Conservation (phyloP, 2,113 vertebrate species). For the Eonycteris spelaea region DNA sequence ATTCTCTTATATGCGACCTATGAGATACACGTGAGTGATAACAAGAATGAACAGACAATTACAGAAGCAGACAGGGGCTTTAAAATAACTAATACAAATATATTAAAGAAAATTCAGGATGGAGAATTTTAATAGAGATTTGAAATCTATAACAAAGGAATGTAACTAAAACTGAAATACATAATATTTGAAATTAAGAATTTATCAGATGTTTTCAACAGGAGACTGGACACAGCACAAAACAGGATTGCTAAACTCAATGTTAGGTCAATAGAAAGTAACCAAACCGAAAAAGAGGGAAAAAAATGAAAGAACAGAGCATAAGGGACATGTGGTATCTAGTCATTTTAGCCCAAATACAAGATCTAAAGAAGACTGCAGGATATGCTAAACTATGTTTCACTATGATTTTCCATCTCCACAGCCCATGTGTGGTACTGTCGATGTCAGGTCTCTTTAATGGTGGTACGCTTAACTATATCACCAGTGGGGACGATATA, state of each 20-base stretch:
- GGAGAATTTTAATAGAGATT: neutral
- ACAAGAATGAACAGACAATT: neutral
- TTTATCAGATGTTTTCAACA: neutral
- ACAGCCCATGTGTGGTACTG: neutral
- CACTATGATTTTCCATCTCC: neutral
- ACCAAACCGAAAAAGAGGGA: neutral
- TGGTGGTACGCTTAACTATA: neutral
- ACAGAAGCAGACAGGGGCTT: neutral
- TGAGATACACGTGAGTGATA: neutral
- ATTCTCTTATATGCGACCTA: neutral
- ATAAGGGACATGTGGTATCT: neutral
- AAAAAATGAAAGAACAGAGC: neutral
- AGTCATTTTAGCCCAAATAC: neutral
- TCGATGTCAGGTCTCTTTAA: neutral
- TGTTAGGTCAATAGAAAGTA: neutral
- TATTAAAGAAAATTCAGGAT: neutral
- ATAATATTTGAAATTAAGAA: neutral
- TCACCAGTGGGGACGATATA: neutral
- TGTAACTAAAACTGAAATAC: neutral
- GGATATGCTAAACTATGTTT: neutral
- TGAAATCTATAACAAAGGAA: neutral
- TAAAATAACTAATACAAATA: neutral
- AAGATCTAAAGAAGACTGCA: neutral
- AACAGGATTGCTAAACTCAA: neutral
- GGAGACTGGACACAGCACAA: neutral